phyloP scores from a whole-genome alignment of 2,888 invertebrate species.

The Ypsolopha scabrella region DNA sequence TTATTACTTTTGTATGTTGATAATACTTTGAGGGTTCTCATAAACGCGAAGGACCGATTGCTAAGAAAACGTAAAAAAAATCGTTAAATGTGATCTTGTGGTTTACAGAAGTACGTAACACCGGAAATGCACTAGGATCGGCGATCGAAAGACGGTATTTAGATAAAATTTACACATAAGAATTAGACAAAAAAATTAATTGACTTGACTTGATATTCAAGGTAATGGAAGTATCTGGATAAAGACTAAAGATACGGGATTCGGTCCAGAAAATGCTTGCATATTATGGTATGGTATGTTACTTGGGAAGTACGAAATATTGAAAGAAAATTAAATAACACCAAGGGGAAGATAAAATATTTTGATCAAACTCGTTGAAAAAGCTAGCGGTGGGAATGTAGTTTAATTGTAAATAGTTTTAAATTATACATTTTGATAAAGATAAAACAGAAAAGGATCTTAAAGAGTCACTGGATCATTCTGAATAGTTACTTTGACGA shows the following conservation, averaged over 20 bases:
- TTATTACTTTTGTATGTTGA: too few species aligned
- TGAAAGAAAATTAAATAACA: too few species aligned
- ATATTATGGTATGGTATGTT: background rate
- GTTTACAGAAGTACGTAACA: background rate
- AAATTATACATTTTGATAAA: background rate
- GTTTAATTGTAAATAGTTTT: background rate
- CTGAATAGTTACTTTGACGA: too few species aligned
- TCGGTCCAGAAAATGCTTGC: background rate
- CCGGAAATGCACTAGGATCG: background rate
- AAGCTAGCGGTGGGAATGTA: background rate
- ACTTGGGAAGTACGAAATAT: background rate
- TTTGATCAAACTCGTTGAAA: background rate
- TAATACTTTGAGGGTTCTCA: background rate
- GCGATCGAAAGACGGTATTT: background rate
- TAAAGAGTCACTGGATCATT: background rate
- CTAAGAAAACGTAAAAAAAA: background rate
- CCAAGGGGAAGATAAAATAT: background rate
- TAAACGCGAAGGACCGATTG: background rate
- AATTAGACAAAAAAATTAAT: background rate
- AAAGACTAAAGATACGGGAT: too few species aligned
- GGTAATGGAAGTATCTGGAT: background rate
- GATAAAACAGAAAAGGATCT: background rate
- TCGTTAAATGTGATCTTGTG: background rate
- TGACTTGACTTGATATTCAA: background rate
- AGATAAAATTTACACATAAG: background rate